Evolutionary conservation across 2,888 invertebrate species (phyloP).

Genomic region (Scotopteryx bipunctaria): DNA sequence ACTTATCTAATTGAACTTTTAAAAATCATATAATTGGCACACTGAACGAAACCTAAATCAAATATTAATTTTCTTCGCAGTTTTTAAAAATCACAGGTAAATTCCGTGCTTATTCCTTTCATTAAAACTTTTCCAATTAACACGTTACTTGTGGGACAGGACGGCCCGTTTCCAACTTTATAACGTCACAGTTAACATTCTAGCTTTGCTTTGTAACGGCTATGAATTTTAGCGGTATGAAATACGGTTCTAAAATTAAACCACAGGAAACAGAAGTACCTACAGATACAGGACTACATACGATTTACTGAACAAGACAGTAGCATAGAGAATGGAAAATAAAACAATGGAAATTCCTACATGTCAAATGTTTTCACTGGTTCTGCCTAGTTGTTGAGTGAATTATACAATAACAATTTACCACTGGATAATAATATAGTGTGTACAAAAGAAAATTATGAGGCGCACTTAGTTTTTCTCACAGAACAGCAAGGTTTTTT

Average conservation of each 20-base stretch:
- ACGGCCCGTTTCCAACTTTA: too few species aligned
- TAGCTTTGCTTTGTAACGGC: not conserved
- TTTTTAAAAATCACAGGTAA: not conserved
- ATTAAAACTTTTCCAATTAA: constrained; percentile 18
- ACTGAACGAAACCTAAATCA: too few species aligned
- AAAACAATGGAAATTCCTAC: not conserved
- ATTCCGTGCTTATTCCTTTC: constrained; percentile 7
- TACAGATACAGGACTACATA: not conserved
- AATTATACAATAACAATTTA: too few species aligned
- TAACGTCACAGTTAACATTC: not conserved
- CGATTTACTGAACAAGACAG: not conserved
- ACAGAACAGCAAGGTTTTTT: too few species aligned
- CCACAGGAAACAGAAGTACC: not conserved
- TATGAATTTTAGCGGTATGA: not conserved
- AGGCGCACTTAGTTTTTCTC: too few species aligned
- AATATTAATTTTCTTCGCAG: too few species aligned
- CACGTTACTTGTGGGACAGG: constrained; percentile 2
- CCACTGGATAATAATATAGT: too few species aligned
- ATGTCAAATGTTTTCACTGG: too few species aligned
- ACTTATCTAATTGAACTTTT: too few species aligned
- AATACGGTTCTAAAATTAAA: not conserved
- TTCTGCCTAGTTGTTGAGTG: too few species aligned
- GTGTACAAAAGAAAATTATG: too few species aligned
- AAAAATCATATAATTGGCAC: too few species aligned
- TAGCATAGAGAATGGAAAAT: not conserved